phyloP scores from a whole-genome alignment of 2,888 invertebrate species.

The Standfussiana lucernea region DNA sequence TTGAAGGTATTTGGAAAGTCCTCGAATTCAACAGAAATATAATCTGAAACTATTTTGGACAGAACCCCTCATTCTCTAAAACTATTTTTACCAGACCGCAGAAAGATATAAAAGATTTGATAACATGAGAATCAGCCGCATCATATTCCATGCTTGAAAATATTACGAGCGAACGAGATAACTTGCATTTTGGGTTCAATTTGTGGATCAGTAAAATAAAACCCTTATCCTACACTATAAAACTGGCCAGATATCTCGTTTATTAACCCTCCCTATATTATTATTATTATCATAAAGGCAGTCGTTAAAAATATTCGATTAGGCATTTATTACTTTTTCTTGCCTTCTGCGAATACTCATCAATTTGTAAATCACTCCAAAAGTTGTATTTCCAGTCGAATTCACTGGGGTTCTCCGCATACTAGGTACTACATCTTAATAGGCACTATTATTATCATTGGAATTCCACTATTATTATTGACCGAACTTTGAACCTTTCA shows the following conservation, averaged over 20 bases:
- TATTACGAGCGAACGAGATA: neutral
- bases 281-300: neutral
- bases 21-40: neutral
- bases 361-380: neutral
- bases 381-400: slow-evolving; percentile 27
- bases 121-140: neutral
- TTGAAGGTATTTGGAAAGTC: neutral
- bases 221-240: too few relatives aligned
- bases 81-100: neutral
- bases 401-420: slow-evolving; percentile 31
- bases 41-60: neutral
- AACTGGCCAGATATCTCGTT: neutral
- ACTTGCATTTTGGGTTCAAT: neutral
- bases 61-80: neutral
- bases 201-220: neutral
- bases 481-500: slow-evolving; percentile 42
- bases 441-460: slow-evolving; percentile 43
- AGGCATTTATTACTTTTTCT: neutral
- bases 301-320: neutral
- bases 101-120: neutral
- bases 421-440: slow-evolving; percentile 23
- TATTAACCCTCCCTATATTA: neutral
- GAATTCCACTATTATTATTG: slow-evolving; percentile 45
- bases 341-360: neutral
- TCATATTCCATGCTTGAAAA: neutral